Percentiles rank a stretch among this genome's conserved stretches.
These are phyloP conservation scores for Cephalopholis sonnerati DNA, from an alignment of 2,113 vertebrate species.

Conservation along the genomic window DNA sequence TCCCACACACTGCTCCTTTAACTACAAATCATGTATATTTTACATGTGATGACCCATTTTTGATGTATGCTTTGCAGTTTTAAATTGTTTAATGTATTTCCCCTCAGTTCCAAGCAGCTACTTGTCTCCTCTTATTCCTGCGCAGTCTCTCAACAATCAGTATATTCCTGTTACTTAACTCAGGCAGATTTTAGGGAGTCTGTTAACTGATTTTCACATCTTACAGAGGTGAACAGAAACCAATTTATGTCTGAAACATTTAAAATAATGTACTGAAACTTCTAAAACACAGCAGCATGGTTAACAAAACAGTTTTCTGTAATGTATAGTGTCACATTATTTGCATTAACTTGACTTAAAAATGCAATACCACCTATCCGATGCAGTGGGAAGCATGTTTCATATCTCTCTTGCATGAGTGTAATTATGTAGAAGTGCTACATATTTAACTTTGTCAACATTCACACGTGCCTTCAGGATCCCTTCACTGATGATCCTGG, in stretches of 20 bases:
- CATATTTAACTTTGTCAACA: neutral
- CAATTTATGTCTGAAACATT: neutral
- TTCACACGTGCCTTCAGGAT: neutral
- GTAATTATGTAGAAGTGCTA: conserved; percentile 5
- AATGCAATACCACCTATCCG: neutral
- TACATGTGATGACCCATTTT: neutral
- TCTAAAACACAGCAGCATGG: neutral
- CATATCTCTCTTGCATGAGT: neutral
- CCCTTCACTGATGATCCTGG: neutral
- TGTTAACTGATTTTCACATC: neutral
- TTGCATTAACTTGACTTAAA: neutral
- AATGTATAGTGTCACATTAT: neutral
- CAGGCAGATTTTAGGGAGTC: neutral
- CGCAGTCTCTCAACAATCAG: neutral
- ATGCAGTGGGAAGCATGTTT: neutral
- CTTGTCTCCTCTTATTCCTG: neutral
- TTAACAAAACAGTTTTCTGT: neutral
- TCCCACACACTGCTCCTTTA: no score
- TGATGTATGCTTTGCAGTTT: neutral
- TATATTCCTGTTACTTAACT: neutral
- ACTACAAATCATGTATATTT: no score
- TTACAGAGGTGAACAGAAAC: neutral
- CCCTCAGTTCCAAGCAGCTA: neutral
- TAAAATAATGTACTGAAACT: neutral
- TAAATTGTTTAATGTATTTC: neutral